Evolutionary conservation across 1,140 invertebrate species (phyloP).

Genomic region (Ceratoteleas bidentatus): DNA sequence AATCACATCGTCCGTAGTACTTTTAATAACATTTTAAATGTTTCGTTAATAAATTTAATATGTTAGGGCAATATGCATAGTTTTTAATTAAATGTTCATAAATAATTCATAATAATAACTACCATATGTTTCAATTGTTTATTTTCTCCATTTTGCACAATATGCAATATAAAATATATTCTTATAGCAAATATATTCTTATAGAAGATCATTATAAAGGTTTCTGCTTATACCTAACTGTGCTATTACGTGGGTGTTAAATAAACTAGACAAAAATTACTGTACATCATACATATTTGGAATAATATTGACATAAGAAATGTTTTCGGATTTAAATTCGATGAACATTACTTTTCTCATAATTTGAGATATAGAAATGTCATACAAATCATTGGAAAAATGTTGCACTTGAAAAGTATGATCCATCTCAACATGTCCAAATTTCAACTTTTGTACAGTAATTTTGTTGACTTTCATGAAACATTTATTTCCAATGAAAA

Average conservation of each 20-base stretch:
- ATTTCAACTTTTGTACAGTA: not conserved
- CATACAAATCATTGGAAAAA: not conserved
- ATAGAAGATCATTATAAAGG: too few relatives aligned
- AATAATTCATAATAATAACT: too few relatives aligned
- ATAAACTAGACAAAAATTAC: not conserved
- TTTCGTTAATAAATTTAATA: too few relatives aligned
- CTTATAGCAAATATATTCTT: too few relatives aligned
- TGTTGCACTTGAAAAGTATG: not conserved
- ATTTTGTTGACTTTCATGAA: conserved; percentile 1
- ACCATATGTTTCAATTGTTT: too few relatives aligned
- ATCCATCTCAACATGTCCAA: not conserved
- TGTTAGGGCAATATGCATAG: too few relatives aligned
- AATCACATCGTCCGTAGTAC: too few relatives aligned
- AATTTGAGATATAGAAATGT: conserved; percentile 3
- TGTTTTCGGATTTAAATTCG: not conserved
- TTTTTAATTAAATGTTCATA: not conserved
- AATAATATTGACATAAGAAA: not conserved
- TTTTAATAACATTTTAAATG: too few relatives aligned
- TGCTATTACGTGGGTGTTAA: too few relatives aligned
- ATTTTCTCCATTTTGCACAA: too few relatives aligned
- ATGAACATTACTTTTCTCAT: not conserved
- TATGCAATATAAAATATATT: too few relatives aligned
- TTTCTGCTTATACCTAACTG: too few relatives aligned
- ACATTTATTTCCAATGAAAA: not conserved
- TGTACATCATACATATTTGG: not conserved